Evolutionary conservation across 2,797 vertebrate species (phyloP).

Genomic region (Sciurus carolinensis): DNA sequence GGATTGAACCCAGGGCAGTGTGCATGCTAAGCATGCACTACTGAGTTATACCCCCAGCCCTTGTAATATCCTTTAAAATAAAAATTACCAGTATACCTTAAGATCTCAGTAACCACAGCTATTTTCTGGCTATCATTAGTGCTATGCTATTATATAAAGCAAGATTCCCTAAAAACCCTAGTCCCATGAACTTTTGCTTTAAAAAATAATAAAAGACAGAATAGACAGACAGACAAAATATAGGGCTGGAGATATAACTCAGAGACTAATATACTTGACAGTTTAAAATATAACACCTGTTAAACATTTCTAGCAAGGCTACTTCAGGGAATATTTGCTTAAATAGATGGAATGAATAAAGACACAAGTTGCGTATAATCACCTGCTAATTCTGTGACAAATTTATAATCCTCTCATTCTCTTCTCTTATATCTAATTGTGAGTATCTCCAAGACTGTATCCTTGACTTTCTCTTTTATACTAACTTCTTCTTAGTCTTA

Average conservation of each 20-base stretch:
- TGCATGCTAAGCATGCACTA: background rate
- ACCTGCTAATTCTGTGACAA: conserved; percentile 42
- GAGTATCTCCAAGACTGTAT: background rate
- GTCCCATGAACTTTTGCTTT: background rate
- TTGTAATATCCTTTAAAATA: conserved; percentile 17
- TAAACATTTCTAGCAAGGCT: conserved; percentile 12
- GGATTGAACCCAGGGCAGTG: background rate
- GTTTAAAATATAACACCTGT: conserved; percentile 6
- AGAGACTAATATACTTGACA: too few species aligned
- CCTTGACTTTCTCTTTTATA: conserved; percentile 37
- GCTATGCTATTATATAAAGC: background rate
- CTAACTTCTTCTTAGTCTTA: background rate
- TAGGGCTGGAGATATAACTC: background rate
- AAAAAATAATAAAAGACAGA: background rate
- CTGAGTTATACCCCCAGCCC: background rate
- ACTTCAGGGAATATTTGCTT: background rate
- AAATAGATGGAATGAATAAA: conserved; percentile 9
- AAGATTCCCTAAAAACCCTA: conserved; percentile 48
- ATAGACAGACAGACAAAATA: background rate
- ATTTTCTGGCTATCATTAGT: conserved; percentile 42
- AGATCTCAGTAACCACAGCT: conserved; percentile 43
- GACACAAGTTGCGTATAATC: conserved; percentile 7
- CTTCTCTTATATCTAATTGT: background rate
- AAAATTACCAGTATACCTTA: conserved; percentile 30
- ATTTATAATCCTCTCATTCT: background rate